Conservation (phyloP, 2,888 invertebrate species). For the Thymelicus sylvestris region DNA sequence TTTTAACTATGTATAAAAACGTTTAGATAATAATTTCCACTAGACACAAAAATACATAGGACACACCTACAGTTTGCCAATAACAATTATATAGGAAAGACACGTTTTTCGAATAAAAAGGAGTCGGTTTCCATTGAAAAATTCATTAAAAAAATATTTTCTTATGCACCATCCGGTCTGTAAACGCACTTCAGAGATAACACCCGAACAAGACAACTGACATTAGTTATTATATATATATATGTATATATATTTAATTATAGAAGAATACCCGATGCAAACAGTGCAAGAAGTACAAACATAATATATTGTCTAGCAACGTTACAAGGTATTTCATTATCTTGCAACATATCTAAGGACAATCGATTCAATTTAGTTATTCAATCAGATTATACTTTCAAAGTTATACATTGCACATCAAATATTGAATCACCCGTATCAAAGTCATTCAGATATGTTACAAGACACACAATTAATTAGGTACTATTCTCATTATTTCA, state of each 20-base stretch:
- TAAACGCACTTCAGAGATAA: slow-evolving; percentile 42
- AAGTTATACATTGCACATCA: background rate
- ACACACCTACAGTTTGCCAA: slow-evolving; percentile 33
- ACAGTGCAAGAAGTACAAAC: slow-evolving; percentile 74
- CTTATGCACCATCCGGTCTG: slow-evolving; percentile 63
- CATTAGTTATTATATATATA: slow-evolving; percentile 21
- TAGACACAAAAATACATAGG: slow-evolving; percentile 28
- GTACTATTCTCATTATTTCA: slow-evolving; percentile 67
- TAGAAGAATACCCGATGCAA: slow-evolving; percentile 58
- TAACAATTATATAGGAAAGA: slow-evolving; percentile 32
- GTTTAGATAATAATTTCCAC: slow-evolving; percentile 19
- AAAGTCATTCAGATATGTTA: slow-evolving; percentile 2
- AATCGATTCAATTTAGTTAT: too few species aligned
- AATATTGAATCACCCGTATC: too few species aligned
- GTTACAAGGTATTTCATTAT: slow-evolving; percentile 60
- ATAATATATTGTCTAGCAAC: slow-evolving; percentile 80
- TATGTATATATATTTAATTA: slow-evolving; percentile 43
- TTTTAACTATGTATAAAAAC: slow-evolving; percentile 23
- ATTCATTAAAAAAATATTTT: slow-evolving; percentile 72
- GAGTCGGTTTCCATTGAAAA: slow-evolving; percentile 51
- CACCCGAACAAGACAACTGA: slow-evolving; percentile 36
- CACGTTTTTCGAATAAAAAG: slow-evolving; percentile 36
- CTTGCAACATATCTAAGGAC: slow-evolving; percentile 2
- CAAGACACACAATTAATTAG: slow-evolving; percentile 48
- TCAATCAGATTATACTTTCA: too few species aligned